phyloP scores from a whole-genome alignment of 2,797 vertebrate genomes.

The Huso huso region DNA sequence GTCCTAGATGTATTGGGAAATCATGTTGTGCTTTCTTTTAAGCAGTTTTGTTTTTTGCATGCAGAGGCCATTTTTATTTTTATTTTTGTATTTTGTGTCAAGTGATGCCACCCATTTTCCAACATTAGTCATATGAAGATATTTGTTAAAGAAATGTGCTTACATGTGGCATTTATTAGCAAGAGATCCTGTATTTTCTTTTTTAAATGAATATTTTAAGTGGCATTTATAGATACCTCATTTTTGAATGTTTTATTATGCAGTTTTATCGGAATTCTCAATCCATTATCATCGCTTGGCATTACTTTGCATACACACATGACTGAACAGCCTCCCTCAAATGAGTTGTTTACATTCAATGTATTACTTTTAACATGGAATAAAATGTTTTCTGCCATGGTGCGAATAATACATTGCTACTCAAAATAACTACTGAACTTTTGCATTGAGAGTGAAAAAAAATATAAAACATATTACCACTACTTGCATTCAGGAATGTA shows the following conservation, averaged over 20 bases:
- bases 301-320: constrained; percentile 10
- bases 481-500: constrained; percentile 13
- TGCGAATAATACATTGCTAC: constrained; percentile 13
- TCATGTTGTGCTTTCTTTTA: no score
- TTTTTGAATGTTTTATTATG: constrained; percentile 5
- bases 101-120: no score
- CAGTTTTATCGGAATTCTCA: neutral
- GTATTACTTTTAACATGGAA: constrained; percentile 3
- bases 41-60: no score
- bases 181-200: constrained; percentile 9
- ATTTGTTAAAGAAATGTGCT: constrained; percentile 6
- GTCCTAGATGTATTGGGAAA: no score
- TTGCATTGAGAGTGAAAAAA: neutral
- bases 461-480: constrained; percentile 10
- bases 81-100: no score
- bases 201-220: constrained; percentile 9
- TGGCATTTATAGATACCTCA: constrained; percentile 12
- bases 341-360: constrained; percentile 19
- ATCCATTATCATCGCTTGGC: constrained; percentile 1
- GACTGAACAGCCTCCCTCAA: neutral
- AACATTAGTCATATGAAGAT: neutral
- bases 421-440: constrained; percentile 24
- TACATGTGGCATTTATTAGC: constrained; percentile 18
- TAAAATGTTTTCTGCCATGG: constrained; percentile 12
- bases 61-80: no score